These are phyloP conservation scores for Dipodomys stephensi DNA, from an alignment of 2,113 vertebrate genomes.

Conservation along the genomic window DNA sequence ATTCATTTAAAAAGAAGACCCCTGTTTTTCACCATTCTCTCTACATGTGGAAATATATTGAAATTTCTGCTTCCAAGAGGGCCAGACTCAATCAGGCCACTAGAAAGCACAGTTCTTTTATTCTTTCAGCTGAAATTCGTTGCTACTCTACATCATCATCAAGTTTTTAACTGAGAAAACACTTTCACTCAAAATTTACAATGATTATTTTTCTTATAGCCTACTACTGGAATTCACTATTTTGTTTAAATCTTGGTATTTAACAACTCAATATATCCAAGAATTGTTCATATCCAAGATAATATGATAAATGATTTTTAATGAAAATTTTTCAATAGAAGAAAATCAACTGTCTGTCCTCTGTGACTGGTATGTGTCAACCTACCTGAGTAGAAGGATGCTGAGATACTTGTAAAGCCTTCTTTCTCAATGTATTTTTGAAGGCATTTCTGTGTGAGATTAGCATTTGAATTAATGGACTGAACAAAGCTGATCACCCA, in stretches of 20 bases:
- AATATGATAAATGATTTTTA: background rate
- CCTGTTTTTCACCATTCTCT: background rate
- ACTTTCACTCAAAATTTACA: background rate
- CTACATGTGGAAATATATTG: background rate
- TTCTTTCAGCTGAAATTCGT: slow-evolving; percentile 23
- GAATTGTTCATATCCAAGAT: background rate
- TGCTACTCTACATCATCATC: background rate
- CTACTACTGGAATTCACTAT: background rate
- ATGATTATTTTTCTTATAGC: background rate
- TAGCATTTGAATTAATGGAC: background rate
- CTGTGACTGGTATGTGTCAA: background rate
- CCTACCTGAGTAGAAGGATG: background rate
- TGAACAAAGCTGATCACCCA: background rate
- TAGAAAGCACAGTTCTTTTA: background rate
- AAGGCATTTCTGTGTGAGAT: background rate
- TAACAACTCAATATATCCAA: background rate
- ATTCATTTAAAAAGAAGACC: background rate
- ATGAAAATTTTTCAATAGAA: background rate
- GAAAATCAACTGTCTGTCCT: background rate
- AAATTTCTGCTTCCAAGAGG: background rate
- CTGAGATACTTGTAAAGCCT: background rate
- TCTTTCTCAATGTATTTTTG: background rate
- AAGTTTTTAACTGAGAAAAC: background rate
- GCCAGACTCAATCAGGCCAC: background rate
- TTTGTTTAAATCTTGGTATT: slow-evolving; percentile 7